Base-by-base conservation (phyloP, 2,797 vertebrate species). In the Momotus momota region DNA sequence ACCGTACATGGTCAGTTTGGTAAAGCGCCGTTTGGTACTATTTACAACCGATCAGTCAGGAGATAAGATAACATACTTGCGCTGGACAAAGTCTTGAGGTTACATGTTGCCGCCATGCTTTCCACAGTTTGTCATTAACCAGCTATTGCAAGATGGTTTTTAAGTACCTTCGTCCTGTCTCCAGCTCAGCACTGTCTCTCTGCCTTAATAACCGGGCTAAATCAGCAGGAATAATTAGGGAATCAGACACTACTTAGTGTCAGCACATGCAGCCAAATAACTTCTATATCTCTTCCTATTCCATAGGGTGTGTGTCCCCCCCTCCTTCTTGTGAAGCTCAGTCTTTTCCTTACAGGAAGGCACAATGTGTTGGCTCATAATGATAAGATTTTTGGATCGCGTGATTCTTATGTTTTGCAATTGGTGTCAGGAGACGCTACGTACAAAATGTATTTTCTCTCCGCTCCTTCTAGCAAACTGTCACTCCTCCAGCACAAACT, bases 81-180 rank as follows among this genome's bases (percentile, higher is more conserved):
- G n/a, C 85, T 67, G 90, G 82, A 94, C 94, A 96, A 97, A 95
- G 92, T 93, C 93, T 96, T 96, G 92, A 93, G 49, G 74, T 89
- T 96, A 52, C 87, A 61, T 22, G 72, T 45, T 92, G 65, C 88
- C 85, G 88, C 78, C 12, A 4, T 54, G 81, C 88, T 89, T 92
- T 92, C 86, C 58, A 72, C 86, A 85, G 94, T 96, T 97, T 82
- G 86, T 92, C 95, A 96, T 96, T 95, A 97, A 96, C 94, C 94
- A 95, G 93, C 93, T 92, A 92, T 83, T 93, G 96, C 95, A 97
- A 94, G 95, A 95, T 95, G 86, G 25, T 90, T 94, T 92, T 71
- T 94, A 94, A 96, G 86, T 75, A 93, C 92, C 86, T 97, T 85
- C 92, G 87, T 92, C 86, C 93, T 60, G 64, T 62, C 91, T 95